Evolutionary conservation across 2,888 invertebrate species (phyloP).

Genomic region (Tryphoninae sp.): DNA sequence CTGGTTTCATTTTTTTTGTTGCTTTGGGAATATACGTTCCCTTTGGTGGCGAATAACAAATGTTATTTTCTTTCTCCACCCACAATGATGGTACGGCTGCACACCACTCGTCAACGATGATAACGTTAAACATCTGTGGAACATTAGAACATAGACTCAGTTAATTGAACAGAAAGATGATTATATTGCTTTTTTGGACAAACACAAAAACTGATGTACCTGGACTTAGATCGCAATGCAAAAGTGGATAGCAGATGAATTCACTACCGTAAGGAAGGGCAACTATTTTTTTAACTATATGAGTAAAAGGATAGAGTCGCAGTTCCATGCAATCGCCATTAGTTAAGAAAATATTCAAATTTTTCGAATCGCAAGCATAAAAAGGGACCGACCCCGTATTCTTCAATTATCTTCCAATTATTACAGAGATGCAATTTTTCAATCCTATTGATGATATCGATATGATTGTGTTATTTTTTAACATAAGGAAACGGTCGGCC

Average conservation of each 20-base stretch:
- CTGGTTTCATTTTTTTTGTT: slow-evolving; percentile 7
- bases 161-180: neutral
- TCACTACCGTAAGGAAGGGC: slow-evolving; percentile 7
- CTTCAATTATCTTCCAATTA: slow-evolving; percentile 18
- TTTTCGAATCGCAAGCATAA: slow-evolving; percentile 17
- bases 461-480: slow-evolving; percentile 14
- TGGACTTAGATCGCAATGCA: slow-evolving; percentile 16
- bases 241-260: slow-evolving; percentile 17
- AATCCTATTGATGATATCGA: slow-evolving; percentile 16
- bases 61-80: slow-evolving; percentile 20
- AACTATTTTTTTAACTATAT: slow-evolving; percentile 7
- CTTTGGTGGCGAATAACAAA: slow-evolving; percentile 17
- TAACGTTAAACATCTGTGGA: slow-evolving; percentile 19
- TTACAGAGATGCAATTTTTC: slow-evolving; percentile 8
- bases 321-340: slow-evolving; percentile 23
- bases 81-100: neutral
- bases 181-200: neutral
- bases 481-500: neutral
- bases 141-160: slow-evolving; percentile 1
- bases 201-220: slow-evolving; percentile 19
- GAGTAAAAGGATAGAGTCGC: slow-evolving; percentile 7
- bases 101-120: slow-evolving; percentile 5
- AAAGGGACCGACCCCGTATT: neutral
- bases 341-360: slow-evolving; percentile 20
- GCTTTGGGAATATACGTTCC: neutral